Percentiles rank a stretch among this genome's conserved stretches.
These are phyloP conservation scores for Scaptomyza graminum DNA, from an alignment of 1,140 invertebrate species.

Conservation along the genomic window DNA sequence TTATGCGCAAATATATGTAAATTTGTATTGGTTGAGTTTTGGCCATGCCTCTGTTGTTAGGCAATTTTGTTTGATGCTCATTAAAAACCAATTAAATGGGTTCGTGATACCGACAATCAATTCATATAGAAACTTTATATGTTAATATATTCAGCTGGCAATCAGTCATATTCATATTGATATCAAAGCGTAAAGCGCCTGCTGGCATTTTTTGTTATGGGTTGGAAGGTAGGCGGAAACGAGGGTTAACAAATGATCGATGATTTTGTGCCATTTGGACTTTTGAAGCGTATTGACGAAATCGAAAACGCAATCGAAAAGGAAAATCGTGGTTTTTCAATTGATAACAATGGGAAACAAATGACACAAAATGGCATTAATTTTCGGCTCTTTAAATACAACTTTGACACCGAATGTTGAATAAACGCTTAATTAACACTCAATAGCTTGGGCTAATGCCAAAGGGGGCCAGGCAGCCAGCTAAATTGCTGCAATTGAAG, in stretches of 20 bases:
- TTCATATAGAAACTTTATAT: slow-evolving; percentile 4
- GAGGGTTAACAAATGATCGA: slow-evolving; percentile 54
- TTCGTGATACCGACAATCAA: background rate
- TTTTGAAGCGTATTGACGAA: slow-evolving; percentile 52
- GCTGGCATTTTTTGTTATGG: background rate
- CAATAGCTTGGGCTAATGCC: slow-evolving; percentile 70
- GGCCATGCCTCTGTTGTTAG: slow-evolving; percentile 67
- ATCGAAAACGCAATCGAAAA: slow-evolving; percentile 40
- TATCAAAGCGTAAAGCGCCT: slow-evolving; percentile 33
- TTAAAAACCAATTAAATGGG: slow-evolving; percentile 46
- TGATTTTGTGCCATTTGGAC: slow-evolving; percentile 68
- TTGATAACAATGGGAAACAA: slow-evolving; percentile 71
- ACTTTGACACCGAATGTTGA: slow-evolving; percentile 75
- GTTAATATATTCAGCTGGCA: slow-evolving; percentile 6
- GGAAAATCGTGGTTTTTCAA: slow-evolving; percentile 47
- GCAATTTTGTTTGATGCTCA: slow-evolving; percentile 32
- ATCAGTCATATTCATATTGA: slow-evolving; percentile 50
- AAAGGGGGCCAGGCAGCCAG: slow-evolving; percentile 20
- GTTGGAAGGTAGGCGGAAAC: background rate
- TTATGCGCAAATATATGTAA: slow-evolving; percentile 34
- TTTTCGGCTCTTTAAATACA: slow-evolving; percentile 74
- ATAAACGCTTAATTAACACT: slow-evolving; percentile 82
- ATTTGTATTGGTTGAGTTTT: slow-evolving; percentile 22
- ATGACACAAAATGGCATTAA: slow-evolving; percentile 68
- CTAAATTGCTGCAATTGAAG: slow-evolving; percentile 71